Evolutionary conservation across 2,797 vertebrate species (phyloP), one percentile per base, ranked within the genome.

Genomic region (Taenioides sp.): DNA sequence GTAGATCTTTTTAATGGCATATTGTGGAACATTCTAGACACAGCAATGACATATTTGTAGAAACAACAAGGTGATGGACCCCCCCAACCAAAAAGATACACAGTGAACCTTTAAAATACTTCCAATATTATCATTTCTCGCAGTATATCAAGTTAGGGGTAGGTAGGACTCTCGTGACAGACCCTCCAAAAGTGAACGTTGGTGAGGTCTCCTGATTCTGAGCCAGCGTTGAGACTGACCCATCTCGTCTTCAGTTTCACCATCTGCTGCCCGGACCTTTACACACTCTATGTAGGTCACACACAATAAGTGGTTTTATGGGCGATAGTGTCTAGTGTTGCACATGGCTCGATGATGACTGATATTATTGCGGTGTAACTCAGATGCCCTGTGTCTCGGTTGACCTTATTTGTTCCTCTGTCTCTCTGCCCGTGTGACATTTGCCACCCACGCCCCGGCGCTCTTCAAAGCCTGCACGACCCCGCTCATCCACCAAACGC

Each of bases 361-460:
- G 43, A 65, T 49, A 65, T 65, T 65, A 47, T 49, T 27, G n/a
- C 40, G 2, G 22, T 27, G n/a, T 64, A 14, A 43, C 43, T 23
- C 12, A 31, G 60, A 18, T 22, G 34, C 61, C 9, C 34, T 7
- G 17, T 34, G 22, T 70, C n/a, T 9, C 12, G 23, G 65, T 50
- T 25, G 40, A 52, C 31, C 40, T 25, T 59, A 62, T 67, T 61
- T 25, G 20, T 61, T 70, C 28, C 22, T 6, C 25, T 34, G 66
- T 64, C 76, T 60, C 76, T 49, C 73, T 69, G 70, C 12, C 71
- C 47, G 70, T 49, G 72, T 80, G 79, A 75, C 82, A 76, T 87
- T 84, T 81, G 58, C 82, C 72, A 65, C 73, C 78, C 74, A 65
- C 70, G 2, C 70, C 58, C 69, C 70, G 16, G 17, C 43, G 54